Conservation (phyloP, 2,113 vertebrate genomes). For the Laticauda laticaudata region DNA sequence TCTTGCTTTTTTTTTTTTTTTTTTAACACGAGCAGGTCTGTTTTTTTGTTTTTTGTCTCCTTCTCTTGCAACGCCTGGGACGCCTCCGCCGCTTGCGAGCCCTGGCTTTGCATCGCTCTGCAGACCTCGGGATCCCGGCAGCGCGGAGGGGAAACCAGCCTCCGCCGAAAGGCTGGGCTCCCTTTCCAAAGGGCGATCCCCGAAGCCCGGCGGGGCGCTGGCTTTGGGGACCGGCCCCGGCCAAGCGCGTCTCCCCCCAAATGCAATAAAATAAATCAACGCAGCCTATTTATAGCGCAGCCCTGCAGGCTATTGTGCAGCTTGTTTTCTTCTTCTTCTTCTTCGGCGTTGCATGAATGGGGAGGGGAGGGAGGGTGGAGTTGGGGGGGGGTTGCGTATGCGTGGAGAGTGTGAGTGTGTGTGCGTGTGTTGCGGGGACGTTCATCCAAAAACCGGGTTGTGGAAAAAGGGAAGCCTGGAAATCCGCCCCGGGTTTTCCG, state of each 20-base stretch:
- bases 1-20: neutral
- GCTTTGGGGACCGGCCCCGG: neutral
- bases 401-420: no score
- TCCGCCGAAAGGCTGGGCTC: neutral
- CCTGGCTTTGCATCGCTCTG: conserved; percentile 23
- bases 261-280: conserved; percentile 14
- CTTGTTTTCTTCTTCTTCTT: conserved; percentile 1
- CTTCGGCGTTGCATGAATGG: conserved; percentile 34
- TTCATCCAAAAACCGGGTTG: conserved; percentile 50
- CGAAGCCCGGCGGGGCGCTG: accelerated
- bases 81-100: neutral
- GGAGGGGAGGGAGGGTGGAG: neutral
- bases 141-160: neutral
- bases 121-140: conserved; percentile 12
- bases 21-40: no score
- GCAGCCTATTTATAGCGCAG: conserved; percentile 27
- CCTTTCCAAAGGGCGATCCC: neutral
- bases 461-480: neutral
- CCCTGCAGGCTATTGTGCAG: conserved; percentile 29
- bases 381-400: no score
- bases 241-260: no score
- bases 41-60: neutral
- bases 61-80: neutral
- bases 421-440: neutral
- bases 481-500: conserved; percentile 68